A percentile compares a stretch with the other conserved stretches of the same genome.
phyloP scores from a whole-genome alignment of 2,797 vertebrate genomes.

The Mormyrus hasselquistii region DNA sequence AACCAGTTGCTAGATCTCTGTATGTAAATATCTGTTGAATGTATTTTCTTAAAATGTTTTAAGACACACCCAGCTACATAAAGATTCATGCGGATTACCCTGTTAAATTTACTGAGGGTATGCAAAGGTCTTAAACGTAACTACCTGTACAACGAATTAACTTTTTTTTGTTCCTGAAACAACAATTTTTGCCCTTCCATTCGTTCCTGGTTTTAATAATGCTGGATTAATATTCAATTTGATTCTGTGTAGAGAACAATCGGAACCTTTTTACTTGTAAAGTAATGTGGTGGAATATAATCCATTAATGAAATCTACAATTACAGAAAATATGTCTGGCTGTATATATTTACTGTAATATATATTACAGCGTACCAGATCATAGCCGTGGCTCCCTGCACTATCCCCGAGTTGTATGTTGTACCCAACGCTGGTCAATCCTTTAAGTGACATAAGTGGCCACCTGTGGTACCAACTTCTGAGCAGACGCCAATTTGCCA shows the following conservation, averaged over 20 bases:
- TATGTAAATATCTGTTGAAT: not conserved
- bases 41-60: not conserved
- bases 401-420: not conserved
- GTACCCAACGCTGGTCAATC: not conserved
- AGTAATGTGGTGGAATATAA: not conserved
- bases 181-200: not conserved
- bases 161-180: not conserved
- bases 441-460: not conserved
- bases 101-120: not conserved
- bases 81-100: not conserved
- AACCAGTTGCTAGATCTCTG: not conserved
- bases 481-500: not conserved
- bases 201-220: not conserved
- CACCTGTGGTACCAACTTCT: not conserved
- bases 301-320: not conserved
- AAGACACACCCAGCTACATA: not conserved
- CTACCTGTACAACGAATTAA: not conserved
- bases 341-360: constrained; percentile 2
- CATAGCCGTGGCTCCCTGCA: not conserved
- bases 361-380: not conserved
- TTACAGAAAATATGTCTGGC: not conserved
- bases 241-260: not conserved
- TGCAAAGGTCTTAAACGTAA: not conserved
- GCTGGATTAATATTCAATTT: not conserved
- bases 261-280: not conserved